Conservation (phyloP, 2,113 vertebrate genomes). For the Perognathus longimembris region DNA sequence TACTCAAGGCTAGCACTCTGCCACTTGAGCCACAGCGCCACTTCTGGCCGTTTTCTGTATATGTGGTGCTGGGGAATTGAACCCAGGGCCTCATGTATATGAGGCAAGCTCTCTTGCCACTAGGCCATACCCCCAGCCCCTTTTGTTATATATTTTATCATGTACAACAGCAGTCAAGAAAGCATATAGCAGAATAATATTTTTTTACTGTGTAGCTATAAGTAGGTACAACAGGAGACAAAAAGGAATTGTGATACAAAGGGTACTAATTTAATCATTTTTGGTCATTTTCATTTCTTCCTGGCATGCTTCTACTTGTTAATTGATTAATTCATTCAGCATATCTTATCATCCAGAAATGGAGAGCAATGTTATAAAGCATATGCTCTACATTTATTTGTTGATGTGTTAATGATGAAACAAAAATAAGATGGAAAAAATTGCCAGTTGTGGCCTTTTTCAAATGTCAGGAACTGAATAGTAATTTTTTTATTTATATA, state of each 20-base stretch:
- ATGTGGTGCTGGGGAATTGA: no score
- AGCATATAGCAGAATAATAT: neutral
- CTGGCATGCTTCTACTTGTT: neutral
- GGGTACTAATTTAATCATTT: neutral
- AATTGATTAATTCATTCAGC: neutral
- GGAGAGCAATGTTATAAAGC: neutral
- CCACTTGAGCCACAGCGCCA: no score
- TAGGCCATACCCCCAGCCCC: no score
- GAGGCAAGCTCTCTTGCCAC: no score
- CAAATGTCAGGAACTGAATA: neutral
- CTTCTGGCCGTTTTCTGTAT: neutral
- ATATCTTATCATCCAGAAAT: neutral
- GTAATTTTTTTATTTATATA: neutral
- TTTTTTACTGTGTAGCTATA: neutral
- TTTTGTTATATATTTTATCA: constrained; percentile 32
- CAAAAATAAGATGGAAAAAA: neutral
- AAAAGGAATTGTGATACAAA: neutral
- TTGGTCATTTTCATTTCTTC: neutral
- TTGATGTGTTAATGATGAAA: neutral
- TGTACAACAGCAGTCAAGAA: neutral
- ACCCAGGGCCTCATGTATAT: no score
- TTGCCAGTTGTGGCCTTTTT: neutral
- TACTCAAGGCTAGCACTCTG: no score
- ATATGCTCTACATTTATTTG: neutral
- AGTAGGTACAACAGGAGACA: neutral